phyloP scores from a whole-genome alignment of 2,797 vertebrate species.

The Notolepis coatsorum region DNA sequence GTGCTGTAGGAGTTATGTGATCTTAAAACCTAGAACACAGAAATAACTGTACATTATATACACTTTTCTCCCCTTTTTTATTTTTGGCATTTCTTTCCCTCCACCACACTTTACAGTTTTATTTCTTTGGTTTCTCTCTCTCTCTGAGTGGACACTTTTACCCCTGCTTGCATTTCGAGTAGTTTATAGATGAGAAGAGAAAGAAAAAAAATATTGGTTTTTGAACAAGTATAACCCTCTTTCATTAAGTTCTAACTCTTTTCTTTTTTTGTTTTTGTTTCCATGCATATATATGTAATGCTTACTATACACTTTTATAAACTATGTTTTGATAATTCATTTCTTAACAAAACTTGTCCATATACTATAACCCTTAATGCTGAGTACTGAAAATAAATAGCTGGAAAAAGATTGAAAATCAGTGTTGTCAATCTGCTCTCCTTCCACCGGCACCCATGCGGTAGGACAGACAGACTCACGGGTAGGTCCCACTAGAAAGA shows the following conservation, averaged over 20 bases:
- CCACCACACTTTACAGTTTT: neutral
- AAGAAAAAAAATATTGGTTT: constrained; percentile 39
- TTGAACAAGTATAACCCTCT: constrained; percentile 57
- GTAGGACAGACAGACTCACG: neutral
- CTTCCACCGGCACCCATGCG: neutral
- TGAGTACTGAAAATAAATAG: constrained; percentile 86
- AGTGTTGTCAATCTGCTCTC: constrained; percentile 42
- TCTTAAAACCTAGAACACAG: constrained; percentile 67
- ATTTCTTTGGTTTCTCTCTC: neutral
- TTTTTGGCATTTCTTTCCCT: constrained; percentile 29
- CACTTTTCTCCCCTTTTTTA: constrained; percentile 44
- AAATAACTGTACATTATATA: constrained; percentile 72
- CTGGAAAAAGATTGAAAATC: constrained; percentile 55
- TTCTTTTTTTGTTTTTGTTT: constrained; percentile 58
- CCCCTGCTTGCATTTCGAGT: constrained; percentile 65
- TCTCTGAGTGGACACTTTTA: constrained; percentile 53
- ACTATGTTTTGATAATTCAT: constrained; percentile 87
- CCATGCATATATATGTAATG: constrained; percentile 81
- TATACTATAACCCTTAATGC: constrained; percentile 84
- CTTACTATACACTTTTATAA: constrained; percentile 86
- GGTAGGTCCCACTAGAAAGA: too few relatives aligned
- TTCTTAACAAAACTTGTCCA: constrained; percentile 85
- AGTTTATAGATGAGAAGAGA: constrained; percentile 49
- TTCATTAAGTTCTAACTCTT: constrained; percentile 56
- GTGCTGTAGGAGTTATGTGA: constrained; percentile 76